A percentile compares a stretch with the other conserved stretches of the same genome.
Conservation (phyloP, 2,113 vertebrate genomes). For the Ciconia maguari region DNA sequence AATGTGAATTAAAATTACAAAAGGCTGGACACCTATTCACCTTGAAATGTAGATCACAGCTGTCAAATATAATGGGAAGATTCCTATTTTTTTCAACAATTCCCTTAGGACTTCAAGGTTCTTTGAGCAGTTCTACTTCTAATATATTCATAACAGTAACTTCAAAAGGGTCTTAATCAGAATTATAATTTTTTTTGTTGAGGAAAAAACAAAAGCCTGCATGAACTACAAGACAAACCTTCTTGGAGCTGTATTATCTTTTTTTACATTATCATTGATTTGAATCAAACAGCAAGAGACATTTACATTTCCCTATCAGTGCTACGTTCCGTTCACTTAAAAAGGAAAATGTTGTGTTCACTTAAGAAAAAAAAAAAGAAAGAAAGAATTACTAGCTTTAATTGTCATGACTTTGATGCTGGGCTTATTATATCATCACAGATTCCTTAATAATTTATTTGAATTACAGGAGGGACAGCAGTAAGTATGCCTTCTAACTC, state of each 20-base stretch:
- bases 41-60: background rate
- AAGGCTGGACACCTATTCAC: background rate
- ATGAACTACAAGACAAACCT: background rate
- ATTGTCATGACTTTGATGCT: background rate
- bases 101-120: background rate
- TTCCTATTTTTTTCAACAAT: background rate
- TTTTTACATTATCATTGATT: background rate
- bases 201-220: background rate
- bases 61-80: background rate
- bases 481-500: background rate
- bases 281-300: background rate
- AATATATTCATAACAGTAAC: background rate
- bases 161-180: background rate
- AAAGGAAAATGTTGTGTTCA: background rate
- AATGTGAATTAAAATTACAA: background rate
- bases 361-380: background rate
- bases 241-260: background rate
- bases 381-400: background rate
- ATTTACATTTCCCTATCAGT: background rate
- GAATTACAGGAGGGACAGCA: background rate
- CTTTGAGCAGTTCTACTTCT: background rate
- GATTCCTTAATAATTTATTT: background rate
- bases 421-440: background rate
- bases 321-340: background rate
- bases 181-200: background rate